Evolutionary conservation across 2,113 vertebrate species (phyloP), one percentile per base, ranked within the genome.

Genomic region (Gallinago paraguaiae): DNA sequence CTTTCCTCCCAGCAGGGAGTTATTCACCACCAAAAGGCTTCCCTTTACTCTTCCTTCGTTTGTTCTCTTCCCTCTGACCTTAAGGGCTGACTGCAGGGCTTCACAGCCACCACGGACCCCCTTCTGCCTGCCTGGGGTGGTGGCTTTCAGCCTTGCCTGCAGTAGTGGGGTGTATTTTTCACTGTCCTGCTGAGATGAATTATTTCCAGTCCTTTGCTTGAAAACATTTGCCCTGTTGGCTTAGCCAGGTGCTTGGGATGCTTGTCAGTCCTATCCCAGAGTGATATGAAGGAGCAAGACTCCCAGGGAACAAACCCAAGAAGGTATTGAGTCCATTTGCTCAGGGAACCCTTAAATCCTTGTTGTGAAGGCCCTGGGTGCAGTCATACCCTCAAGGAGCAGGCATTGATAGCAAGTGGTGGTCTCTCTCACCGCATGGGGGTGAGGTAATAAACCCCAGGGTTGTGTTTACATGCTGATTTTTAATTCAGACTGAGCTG

Each of bases 231-330:
- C 46, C 30, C 25, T 85, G 37, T 9, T 23, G 54, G 30, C n/a
- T 88, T 54, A 88, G 11, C 18, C 11, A 3, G 11, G 5, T 82
- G 17, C 24, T 78, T 78, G 50, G 39, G 43, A 14, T 33, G 16
- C 31, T 82, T 4, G 0, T 50, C 3, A 1, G 9, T 54, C 54
- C 48, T 50, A 14, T 33, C 25, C 9, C 35, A 7, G 6, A 75
- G 50, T 10, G 17, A 57, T 28, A 72, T 4, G 39, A 50, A 91
- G 60, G 28, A 84, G 56, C 24, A 79, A 24, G 7, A 28, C 11
- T 17, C 43, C 37, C 2, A 7, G 53, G 5, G 15, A 75, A 65
- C 13, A 5, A 33, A n/a, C 30, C 24, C 16, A 15, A 54, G 59
- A 57, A 53, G 64, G 24, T 43, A 18, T 3, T 50, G 43, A 53